Evolutionary conservation across 2,797 vertebrate species (phyloP), one percentile per base, ranked within the genome.

Genomic region (Sardinella longiceps): DNA sequence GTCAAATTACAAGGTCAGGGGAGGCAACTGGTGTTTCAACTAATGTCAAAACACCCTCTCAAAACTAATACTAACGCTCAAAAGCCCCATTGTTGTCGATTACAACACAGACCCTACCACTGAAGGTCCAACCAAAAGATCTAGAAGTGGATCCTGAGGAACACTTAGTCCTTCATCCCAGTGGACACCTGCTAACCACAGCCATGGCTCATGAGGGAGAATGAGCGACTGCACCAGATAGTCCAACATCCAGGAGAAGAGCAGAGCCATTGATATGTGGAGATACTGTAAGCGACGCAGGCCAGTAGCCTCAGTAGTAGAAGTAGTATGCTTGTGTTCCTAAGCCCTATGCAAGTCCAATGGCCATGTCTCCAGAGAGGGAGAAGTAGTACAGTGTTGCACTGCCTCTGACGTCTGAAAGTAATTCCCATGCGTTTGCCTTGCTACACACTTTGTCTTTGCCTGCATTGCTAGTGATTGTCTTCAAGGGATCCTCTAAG

Each of bases 381-480:
- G n/a, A 1, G 4, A 43, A 77, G 56, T 43, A 53, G 12, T 25
- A 28, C 25, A 48, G 46, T 9, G 46, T 9, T 1, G 11, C 46
- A 48, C 45, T 33, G 18, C 37, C 39, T 28, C 81, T 86, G 88
- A 84, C 89, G 87, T 89, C 85, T 88, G 88, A 88, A 88, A 89
- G 85, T 84, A 82, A 48, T 48, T 86, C 86, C 83, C 85, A 45
- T 11, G 81, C 83, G 25, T 81, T 84, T 81, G 30, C 80, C 86
- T 85, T 85, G 89, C 88, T 83, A 87, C 84, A 87, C 82, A 48
- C 46, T 48, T 81, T 82, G 86, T 84, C 70, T 85, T 87, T 86
- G 89, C 89, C 87, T 88, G 84, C 89, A 89, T 89, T 84, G 82
- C 85, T 82, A 92, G 90, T 95, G 95, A 95, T 95, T 95, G 95